Evolutionary conservation across 2,888 invertebrate genomes (phyloP).

Genomic region (Synergus gifuensis): DNA sequence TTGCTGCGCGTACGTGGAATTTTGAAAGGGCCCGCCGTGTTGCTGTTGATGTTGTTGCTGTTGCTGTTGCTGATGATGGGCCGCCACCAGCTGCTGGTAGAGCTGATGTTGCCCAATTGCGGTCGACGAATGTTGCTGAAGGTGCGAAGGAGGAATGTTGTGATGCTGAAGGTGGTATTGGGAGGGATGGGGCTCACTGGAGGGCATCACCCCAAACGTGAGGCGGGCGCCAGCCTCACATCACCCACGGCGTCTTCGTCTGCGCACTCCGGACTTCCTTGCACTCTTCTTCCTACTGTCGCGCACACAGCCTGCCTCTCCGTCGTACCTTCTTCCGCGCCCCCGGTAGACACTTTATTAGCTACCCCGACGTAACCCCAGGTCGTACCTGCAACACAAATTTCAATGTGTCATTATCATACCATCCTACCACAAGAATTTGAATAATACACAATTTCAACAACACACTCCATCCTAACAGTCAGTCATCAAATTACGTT

Average conservation of each 20-base stretch:
- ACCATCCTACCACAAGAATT: not conserved
- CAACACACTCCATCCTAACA: not conserved
- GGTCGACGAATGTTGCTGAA: constrained; percentile 71
- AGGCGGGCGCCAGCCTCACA: constrained; percentile 77
- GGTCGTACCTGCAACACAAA: constrained; percentile 72
- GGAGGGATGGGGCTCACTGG: constrained; percentile 77
- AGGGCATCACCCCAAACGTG: constrained; percentile 77
- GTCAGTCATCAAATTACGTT: constrained; percentile 26
- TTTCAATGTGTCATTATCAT: constrained; percentile 15
- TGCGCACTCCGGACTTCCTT: constrained; percentile 65
- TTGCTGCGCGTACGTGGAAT: constrained; percentile 74
- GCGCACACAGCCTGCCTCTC: constrained; percentile 54
- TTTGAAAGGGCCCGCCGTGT: constrained; percentile 73
- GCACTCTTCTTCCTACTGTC: constrained; percentile 57
- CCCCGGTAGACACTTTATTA: constrained; percentile 67
- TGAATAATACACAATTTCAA: not conserved
- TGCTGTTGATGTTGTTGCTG: constrained; percentile 66
- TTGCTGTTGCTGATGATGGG: constrained; percentile 69
- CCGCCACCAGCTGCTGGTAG: constrained; percentile 75
- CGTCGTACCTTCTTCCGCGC: constrained; percentile 61
- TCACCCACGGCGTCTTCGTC: constrained; percentile 74
- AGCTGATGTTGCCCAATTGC: constrained; percentile 75
- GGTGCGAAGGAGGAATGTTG: constrained; percentile 74
- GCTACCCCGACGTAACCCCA: constrained; percentile 75
- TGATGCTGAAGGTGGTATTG: constrained; percentile 76